Conservation (phyloP, 2,797 vertebrate species). For the Lutra lutra region DNA sequence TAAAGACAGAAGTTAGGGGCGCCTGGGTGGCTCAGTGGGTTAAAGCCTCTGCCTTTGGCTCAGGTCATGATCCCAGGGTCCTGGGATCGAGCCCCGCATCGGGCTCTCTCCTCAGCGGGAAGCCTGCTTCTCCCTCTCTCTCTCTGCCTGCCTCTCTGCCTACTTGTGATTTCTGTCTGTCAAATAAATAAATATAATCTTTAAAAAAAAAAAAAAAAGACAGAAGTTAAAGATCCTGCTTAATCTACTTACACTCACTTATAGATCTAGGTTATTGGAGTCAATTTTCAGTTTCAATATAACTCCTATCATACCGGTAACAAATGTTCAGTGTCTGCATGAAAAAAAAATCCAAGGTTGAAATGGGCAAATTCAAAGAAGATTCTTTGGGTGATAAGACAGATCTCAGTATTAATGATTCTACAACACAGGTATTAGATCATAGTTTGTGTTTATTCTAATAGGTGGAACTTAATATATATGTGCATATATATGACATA, state of each 20-base stretch:
- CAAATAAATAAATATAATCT: too few species aligned
- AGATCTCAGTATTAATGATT: background rate
- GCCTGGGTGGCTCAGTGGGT: too few species aligned
- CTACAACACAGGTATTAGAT: background rate
- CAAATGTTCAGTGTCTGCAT: background rate
- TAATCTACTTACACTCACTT: background rate
- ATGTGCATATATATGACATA: background rate
- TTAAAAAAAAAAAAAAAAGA: too few species aligned
- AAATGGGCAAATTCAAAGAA: background rate
- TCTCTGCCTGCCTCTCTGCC: too few species aligned
- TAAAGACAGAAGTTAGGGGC: background rate
- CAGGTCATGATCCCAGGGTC: too few species aligned
- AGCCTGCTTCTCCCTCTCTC: too few species aligned
- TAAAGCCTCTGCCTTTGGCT: too few species aligned
- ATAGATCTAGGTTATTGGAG: background rate
- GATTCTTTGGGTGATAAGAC: background rate
- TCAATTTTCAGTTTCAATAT: background rate
- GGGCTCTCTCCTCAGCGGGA: too few species aligned
- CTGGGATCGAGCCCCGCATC: too few species aligned
- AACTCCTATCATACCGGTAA: background rate
- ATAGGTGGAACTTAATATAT: background rate
- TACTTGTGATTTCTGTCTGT: too few species aligned
- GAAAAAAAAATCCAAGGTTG: conserved; percentile 6
- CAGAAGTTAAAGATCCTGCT: background rate
- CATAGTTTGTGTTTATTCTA: background rate